Evolutionary conservation across 2,797 vertebrate species (phyloP).

Genomic region (Hoplostethus atlanticus): DNA sequence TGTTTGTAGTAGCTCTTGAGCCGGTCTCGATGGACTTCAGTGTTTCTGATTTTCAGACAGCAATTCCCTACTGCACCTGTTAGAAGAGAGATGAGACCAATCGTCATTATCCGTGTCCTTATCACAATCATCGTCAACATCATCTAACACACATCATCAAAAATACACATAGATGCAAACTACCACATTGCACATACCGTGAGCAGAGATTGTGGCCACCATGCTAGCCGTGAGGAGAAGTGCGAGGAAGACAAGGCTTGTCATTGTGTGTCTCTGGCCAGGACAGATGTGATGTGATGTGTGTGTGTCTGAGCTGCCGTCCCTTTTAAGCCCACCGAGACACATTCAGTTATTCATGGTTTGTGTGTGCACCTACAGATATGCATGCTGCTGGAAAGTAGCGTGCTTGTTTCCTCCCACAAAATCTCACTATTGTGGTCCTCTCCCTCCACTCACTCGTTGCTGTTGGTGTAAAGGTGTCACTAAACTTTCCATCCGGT

Average conservation of each 20-base stretch:
- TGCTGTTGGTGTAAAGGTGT: constrained; percentile 53
- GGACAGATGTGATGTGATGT: constrained; percentile 5
- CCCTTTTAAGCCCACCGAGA: constrained; percentile 29
- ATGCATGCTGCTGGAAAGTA: constrained; percentile 60
- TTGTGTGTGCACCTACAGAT: constrained; percentile 44
- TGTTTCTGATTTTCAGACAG: constrained; percentile 40
- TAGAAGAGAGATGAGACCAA: constrained; percentile 13
- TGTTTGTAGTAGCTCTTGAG: constrained; percentile 64
- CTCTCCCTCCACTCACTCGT: constrained; percentile 23
- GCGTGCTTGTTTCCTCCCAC: constrained; percentile 53
- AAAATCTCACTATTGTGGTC: neutral
- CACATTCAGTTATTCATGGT: constrained; percentile 23
- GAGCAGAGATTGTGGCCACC: constrained; percentile 35
- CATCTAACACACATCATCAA: neutral
- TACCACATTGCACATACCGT: constrained; percentile 55
- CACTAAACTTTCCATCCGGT: constrained; percentile 49
- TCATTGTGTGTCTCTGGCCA: constrained; percentile 47
- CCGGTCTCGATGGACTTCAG: neutral
- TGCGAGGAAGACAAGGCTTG: constrained; percentile 8
- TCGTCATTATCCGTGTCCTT: neutral
- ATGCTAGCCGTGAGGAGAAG: constrained; percentile 44
- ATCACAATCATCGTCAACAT: neutral
- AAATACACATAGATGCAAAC: neutral
- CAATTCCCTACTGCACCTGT: constrained; percentile 63
- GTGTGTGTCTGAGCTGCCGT: neutral